Base-by-base conservation (phyloP, 2,113 vertebrate genomes). In the Epinephelus lanceolatus region DNA sequence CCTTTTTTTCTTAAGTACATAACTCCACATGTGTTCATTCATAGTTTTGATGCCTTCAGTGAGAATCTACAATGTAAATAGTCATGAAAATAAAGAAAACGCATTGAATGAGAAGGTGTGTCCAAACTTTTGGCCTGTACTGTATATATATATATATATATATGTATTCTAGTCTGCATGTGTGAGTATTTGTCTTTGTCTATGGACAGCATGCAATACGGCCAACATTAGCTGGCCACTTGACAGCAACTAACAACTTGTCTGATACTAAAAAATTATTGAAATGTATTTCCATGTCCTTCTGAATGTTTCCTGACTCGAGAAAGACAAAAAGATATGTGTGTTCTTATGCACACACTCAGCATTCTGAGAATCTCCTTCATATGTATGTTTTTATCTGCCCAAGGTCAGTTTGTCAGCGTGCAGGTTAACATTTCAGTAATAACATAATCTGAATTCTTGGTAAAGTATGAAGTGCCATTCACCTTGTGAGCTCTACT, bases 391-490 rank as follows among this genome's bases (percentile, higher is more conserved):
- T 45, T 52, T 75, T 42, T 12, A 78, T 80, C 77, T 12, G 14
- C 21, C 12, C 52, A 57, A 65, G 67, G 81, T 78, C 53, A 78
- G 25, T 67, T 57, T 59, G 55, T 73, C 76, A 55, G 67, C 12
- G 30, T 77, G 55, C 83, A 84, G 78, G 85, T 78, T 52, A 77
- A 63, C 76, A 37, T 52, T 72, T 73, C 33, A 81, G 25, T 81
- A 92, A 84, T 71, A 84, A 85, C 45, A 68, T 84, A 79, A 93
- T 90, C 75, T 84, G 49, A 84, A 73, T 91, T 87, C 67, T 92
- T 86, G 62, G 84, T 56, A 78, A 75, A 73, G 57, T 51, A 78
- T 56, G 45, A 77, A 76, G 70, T 25, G 21, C 12, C 56, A 51
- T 83, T 88, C 69, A 77, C 57, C 52, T 74, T 83, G 70, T 76